These are phyloP conservation scores for Ranitomeya variabilis DNA, from an alignment of 2,113 vertebrate genomes.

Conservation along the genomic window DNA sequence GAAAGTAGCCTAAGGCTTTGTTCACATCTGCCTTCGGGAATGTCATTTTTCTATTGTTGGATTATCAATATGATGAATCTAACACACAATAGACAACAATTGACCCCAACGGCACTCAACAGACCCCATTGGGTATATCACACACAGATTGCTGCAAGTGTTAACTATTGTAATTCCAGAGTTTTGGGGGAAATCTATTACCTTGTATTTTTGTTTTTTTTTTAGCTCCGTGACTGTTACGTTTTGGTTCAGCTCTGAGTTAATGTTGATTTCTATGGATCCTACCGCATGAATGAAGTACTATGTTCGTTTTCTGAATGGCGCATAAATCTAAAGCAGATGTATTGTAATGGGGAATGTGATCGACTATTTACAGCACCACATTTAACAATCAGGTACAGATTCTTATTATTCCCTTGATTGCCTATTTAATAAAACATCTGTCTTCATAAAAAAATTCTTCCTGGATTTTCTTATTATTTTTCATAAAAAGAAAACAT, in stretches of 20 bases:
- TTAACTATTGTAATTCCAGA: neutral
- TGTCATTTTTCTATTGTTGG: too few relatives aligned
- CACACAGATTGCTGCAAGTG: too few relatives aligned
- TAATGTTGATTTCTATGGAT: neutral
- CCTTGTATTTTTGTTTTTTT: neutral
- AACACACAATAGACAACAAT: too few relatives aligned
- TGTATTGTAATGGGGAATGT: neutral
- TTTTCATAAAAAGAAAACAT: slow-evolving; percentile 7
- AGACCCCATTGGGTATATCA: too few relatives aligned
- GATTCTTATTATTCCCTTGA: slow-evolving; percentile 8
- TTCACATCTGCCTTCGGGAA: too few relatives aligned
- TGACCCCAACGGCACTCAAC: too few relatives aligned
- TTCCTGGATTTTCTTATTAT: slow-evolving; percentile 10
- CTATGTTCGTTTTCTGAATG: slow-evolving; percentile 9
- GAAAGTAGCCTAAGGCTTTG: too few relatives aligned
- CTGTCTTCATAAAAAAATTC: slow-evolving; percentile 14
- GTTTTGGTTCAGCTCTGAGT: neutral
- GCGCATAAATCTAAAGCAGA: neutral
- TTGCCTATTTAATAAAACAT: slow-evolving; percentile 17
- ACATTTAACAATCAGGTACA: neutral
- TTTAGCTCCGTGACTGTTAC: neutral
- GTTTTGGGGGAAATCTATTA: neutral
- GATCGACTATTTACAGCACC: neutral
- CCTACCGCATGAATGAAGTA: neutral
- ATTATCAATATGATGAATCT: too few relatives aligned